Evolutionary conservation across 2,888 invertebrate species (phyloP).

Genomic region (Tineola bisselliella): DNA sequence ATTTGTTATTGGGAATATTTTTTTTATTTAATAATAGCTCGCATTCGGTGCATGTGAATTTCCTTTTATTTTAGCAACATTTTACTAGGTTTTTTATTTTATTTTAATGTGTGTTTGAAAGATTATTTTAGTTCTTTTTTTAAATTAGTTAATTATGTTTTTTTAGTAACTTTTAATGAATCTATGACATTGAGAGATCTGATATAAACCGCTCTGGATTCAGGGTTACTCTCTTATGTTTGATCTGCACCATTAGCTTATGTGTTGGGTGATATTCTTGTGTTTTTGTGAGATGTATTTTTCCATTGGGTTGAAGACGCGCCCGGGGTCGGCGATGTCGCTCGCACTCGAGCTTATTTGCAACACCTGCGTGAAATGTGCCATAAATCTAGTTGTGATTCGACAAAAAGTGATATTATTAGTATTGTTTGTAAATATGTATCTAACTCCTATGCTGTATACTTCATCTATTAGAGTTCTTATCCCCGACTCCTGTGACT

Average conservation of each 20-base stretch:
- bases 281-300: conserved; percentile 30
- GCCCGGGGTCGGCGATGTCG: conserved; percentile 28
- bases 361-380: conserved; percentile 58
- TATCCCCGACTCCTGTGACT: neutral
- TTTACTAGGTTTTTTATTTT: conserved; percentile 51
- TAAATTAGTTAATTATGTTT: conserved; percentile 49
- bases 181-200: conserved; percentile 73
- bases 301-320: conserved; percentile 47
- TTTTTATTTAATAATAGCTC: conserved; percentile 61
- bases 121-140: conserved; percentile 55
- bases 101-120: conserved; percentile 60
- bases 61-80: conserved; percentile 56
- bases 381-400: conserved; percentile 67
- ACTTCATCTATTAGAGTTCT: neutral
- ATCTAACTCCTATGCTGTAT: conserved; percentile 41
- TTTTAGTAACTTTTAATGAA: conserved; percentile 56
- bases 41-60: conserved; percentile 65
- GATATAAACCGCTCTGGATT: conserved; percentile 39
- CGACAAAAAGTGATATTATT: conserved; percentile 59
- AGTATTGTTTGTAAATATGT: conserved; percentile 67
- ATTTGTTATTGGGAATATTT: conserved; percentile 67
- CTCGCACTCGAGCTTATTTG: conserved; percentile 25
- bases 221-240: conserved; percentile 35
- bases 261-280: conserved; percentile 50
- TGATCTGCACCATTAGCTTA: conserved; percentile 54